Evolutionary conservation across 2,888 invertebrate genomes (phyloP), one percentile per base, ranked within the genome.

Genomic region (Metallyticus violacea): DNA sequence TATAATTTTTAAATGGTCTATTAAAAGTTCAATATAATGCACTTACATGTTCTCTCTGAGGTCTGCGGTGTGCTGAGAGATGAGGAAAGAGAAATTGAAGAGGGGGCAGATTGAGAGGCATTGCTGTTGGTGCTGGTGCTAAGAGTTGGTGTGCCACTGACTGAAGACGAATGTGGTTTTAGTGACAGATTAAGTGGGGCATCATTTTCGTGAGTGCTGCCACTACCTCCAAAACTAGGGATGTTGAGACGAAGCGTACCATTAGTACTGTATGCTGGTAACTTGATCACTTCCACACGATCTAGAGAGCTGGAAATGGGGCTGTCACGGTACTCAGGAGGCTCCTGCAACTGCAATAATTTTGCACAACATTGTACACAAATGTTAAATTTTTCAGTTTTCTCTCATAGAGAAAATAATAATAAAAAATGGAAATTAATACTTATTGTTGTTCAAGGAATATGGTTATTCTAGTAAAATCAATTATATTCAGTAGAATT

Each of bases 161-260:
- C 84, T 83, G 88, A 22, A 15, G 85, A 77, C 1, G 80, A 77
- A 5, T 28, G 29, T 27, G 90, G 96, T 91, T 97, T 97, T 89
- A 97, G 93, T 1, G 97, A 97, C 26, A 97, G 94, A 92, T 97
- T 97, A 27, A 97, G 93, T 0, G 97, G 97, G 0, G 96, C 94
- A 90, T 97, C 97, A 5, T 95, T 93, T 87, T 94, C 95, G 91
- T 86, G 89, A 93, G 91, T 22, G 93, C 93, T 86, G 91, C 76
- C 76, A 26, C 86, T 85, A 26, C 85, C 25, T 7, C 85, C 86
- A 28, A 88, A 88, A 29, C 86, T 85, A 26, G 88, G 88, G 79
- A 88, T 87, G 88, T 88, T 88, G 85, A 89, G 88, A 25, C 87
- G 84, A 77, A 86, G 82, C 9, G 88, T 85, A 40, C 88, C 88